These are phyloP conservation scores for Ammodytes dubius DNA, from an alignment of 2,113 vertebrate genomes.

Conservation along the genomic window DNA sequence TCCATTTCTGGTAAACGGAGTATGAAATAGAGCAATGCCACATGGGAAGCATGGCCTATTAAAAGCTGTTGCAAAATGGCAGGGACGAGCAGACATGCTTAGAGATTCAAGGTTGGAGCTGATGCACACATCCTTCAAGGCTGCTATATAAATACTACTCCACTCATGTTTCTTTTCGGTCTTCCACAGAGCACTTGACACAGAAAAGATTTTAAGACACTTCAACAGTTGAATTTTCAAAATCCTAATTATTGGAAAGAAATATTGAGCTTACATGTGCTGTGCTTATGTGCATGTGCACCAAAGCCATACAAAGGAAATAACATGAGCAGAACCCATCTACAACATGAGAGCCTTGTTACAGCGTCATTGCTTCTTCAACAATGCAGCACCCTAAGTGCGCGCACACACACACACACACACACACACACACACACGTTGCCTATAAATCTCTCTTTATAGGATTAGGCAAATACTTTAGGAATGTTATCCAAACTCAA, in stretches of 20 bases:
- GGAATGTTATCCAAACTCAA: constrained; percentile 40
- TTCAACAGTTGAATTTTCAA: neutral
- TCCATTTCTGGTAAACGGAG: constrained; percentile 48
- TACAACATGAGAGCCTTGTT: neutral
- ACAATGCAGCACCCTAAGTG: neutral
- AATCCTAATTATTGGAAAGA: neutral
- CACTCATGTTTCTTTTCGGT: constrained; percentile 7
- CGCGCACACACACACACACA: constrained; percentile 26
- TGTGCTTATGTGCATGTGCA: neutral
- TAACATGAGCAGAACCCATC: neutral
- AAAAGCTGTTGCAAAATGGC: constrained; percentile 56
- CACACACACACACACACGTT: constrained; percentile 16
- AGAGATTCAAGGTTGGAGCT: constrained; percentile 62
- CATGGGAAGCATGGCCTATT: constrained; percentile 54
- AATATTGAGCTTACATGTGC: neutral
- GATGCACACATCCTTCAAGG: constrained; percentile 52
- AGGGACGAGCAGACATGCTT: constrained; percentile 23
- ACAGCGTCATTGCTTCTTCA: neutral
- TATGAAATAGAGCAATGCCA: constrained; percentile 61
- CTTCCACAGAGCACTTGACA: constrained; percentile 16
- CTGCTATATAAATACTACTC: constrained; percentile 45
- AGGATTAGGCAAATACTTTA: constrained; percentile 47
- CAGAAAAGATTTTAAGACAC: neutral
- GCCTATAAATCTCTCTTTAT: constrained; percentile 36
- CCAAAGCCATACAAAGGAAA: constrained; percentile 14